Evolutionary conservation across 2,888 invertebrate genomes (phyloP), one percentile per base, ranked within the genome.

Genomic region (Eubasilissa splendida): DNA sequence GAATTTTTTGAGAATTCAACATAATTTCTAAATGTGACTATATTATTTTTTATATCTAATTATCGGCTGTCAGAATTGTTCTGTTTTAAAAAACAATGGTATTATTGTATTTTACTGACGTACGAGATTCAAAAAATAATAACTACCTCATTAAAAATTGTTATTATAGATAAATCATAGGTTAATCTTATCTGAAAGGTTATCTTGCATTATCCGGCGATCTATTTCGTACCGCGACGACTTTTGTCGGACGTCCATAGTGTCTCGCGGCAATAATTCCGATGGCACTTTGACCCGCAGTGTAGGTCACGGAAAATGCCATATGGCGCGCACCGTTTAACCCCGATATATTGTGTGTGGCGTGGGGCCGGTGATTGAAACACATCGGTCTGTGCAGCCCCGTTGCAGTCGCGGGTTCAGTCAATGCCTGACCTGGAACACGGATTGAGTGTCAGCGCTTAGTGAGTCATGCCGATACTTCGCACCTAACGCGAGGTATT

Each of bases 321-420:
- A 73, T 73, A 56, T 73, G 71, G 71, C 56, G 31, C 71, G 42
- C 11, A 56, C 71, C 71, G 71, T 56, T 73, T 73, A 73, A 73
- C 71, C 71, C 56, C 71, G 42, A 73, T 73, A 73, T 56, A 73
- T 70, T 70, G 52, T 70, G 14, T n/a, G 53, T 70, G 60, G 60
- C 60, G 3, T 3, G 22, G n/a, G 60, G 22, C 60, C 70, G 70
- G 11, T 53, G 70, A 70, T 70, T 22, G 70, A 70, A 53, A 70
- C 53, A 52, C 53, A 70, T 70, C 70, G 70, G 52, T 12, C 14
- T 10, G 70, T 52, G 22, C 53, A 53, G 42, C 42, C 63, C 63
- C 63, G 63, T 31, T 63, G 42, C 63, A 63, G 22, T 12, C 14
- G 12, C 14, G 70, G 7, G 70, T 12, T n/a, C 52, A 53, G n/a